Base-by-base conservation (phyloP, 1,140 invertebrate species). In the Lepidotrigona ventralis region DNA sequence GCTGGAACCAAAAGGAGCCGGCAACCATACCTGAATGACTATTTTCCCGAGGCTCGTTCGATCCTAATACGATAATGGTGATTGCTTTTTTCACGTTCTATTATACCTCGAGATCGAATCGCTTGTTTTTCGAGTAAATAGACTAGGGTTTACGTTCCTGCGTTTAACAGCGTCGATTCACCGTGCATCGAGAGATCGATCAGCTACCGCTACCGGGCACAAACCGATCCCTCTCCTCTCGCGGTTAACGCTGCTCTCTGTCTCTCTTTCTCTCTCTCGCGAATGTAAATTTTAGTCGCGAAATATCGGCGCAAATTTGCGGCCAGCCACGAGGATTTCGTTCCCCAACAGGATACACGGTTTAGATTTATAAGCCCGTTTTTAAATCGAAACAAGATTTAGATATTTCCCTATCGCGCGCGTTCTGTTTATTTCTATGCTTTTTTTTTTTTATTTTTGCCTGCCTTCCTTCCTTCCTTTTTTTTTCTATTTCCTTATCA, bases 341-440 rank as follows among this genome's bases (percentile, higher is more conserved):
- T 76, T 76, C 63, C 39, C 73, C 73, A 60, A 76, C 73, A 76
- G 73, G 73, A 76, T 76, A 46, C 54, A 19, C 33, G 9, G 33
- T 29, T 29, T 39, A 51, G 80, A 81, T 81, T 81, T 78, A 70
- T 83, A 83, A 78, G 66, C 81, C 21, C 73, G 74, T 78, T 78
- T 82, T 83, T 78, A 83, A 83, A 83, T 78, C 81, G 81, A 53
- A 71, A 71, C 75, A 53, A 78, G 75, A 78, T 83, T 83, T 83
- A 78, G 33, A 53, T 69, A 70, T 56, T 39, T 60, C 26, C 19
- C 51, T 12, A 17, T 23, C 23, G 39, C 46, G 46, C 19, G 19
- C 68, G 21, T 5, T 11, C 46, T 26, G 26, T 5, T 21, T 74
- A 9, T 29, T 58, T 39, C 11, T n/a, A 2, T 39, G 19, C 53